Conservation (phyloP, 2,888 invertebrate genomes). For the Andrena bicolor region DNA sequence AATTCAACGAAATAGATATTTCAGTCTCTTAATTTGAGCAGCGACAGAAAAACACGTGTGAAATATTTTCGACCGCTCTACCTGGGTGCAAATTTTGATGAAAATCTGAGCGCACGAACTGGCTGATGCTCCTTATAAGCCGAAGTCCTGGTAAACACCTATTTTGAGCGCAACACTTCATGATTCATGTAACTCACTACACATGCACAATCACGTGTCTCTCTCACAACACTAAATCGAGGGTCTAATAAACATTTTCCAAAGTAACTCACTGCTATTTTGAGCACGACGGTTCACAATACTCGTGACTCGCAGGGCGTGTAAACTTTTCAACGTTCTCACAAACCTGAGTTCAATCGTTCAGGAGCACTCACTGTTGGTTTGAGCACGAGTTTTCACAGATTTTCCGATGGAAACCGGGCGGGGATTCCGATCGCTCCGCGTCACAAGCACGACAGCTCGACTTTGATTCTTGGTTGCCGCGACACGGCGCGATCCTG, state of each 20-base stretch:
- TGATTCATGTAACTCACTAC: too few species aligned
- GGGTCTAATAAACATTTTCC: neutral
- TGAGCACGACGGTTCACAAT: neutral
- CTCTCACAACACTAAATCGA: neutral
- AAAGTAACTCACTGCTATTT: neutral
- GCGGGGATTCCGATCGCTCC: neutral
- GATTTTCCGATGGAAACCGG: neutral
- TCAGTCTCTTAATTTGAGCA: too few species aligned
- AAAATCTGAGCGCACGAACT: too few species aligned
- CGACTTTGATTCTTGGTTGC: neutral
- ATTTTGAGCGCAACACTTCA: neutral
- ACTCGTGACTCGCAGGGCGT: neutral
- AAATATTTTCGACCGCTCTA: too few species aligned
- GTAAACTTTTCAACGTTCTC: neutral
- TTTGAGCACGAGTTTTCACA: constrained; percentile 9
- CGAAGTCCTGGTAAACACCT: too few species aligned
- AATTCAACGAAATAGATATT: too few species aligned
- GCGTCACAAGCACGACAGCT: neutral
- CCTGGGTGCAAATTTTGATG: too few species aligned
- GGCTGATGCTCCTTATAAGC: too few species aligned
- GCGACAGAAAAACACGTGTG: too few species aligned
- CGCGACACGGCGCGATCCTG: neutral
- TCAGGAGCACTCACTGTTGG: neutral
- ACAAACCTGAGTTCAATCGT: neutral
- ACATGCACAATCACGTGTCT: too few species aligned